Base-by-base conservation (phyloP, 1,140 invertebrate genomes). In the Penaeus japonicus region DNA sequence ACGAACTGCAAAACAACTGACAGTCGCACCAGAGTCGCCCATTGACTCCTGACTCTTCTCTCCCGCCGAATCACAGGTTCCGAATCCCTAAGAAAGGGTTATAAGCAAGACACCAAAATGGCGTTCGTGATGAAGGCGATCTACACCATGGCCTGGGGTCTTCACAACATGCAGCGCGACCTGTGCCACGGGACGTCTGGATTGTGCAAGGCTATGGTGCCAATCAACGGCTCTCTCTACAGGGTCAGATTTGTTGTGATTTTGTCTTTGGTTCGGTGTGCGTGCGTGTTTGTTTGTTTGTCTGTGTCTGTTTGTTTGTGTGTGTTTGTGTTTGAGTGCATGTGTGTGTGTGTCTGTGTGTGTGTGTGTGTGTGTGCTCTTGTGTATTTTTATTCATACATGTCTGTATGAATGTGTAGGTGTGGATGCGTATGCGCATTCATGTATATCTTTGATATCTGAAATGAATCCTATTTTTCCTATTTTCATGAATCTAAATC, bases 41-140 rank as follows among this genome's bases (percentile, higher is more conserved):
- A n/a, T n/a, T n/a, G n/a, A n/a, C n/a, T n/a, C n/a, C n/a, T n/a
- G n/a, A n/a, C n/a, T 30, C 4, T 35, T 20, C 7, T 1, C 32
- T 54, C 83, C 17, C 62, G 32, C 89, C 85, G 91, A 7, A 47
- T 78, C 89, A 32, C 91, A 94, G 94, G 94, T 7, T 92, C 92
- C 32, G 94, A 95, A 92, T 92, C 92, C 54, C 91, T 94, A 30
- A 91, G 91, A 22, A 92, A 94, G 12, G 92, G 93, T 15, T 95
- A 95, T 91, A 94, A 94, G 83, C 95, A 96, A 91, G 96, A 96
- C 92, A 95, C 95, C 1, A 96, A 96, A 92, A 94, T 96, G 91
- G 95, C 95, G 55, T 96, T 96, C 92, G 95, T 96, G 4, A 95
- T 95, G 89, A 95, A 96, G 92, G 95, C 96, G 0, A 95, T 96